Evolutionary conservation across 2,797 vertebrate species (phyloP), one percentile per base, ranked within the genome.

Genomic region (Arnoldichthys spilopterus): DNA sequence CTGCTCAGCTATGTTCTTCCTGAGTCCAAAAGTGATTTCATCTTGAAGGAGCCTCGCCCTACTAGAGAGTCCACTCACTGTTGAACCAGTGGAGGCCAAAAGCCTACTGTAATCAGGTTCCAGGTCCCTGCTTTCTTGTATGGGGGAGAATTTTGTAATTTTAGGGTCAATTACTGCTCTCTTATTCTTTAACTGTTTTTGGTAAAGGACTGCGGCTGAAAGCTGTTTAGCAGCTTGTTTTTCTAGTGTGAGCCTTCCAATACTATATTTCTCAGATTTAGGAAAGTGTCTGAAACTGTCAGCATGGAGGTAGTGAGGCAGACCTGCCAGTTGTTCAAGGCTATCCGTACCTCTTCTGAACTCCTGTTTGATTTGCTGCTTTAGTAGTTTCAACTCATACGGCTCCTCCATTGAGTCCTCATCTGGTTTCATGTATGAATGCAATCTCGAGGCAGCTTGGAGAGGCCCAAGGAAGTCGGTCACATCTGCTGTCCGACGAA

Each of bases 171-270:
- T 94, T 69, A 96, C 82, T 74, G 94, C 91, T 84, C 98, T 99
- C 92, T 98, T 99, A 86, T 97, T 97, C 85, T 99, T 99, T 79
- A 97, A 94, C 79, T 99, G 98, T 89, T 99, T 98, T 87, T 99
- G 97, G 86, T 98, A 98, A 69, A 99, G 94, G 63, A 98, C 95
- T 49, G 97, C 96, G 34, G 97, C 94, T 74, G 97, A 96, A 0
- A 99, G 94, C 88, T 99, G 98, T 83, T 99, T 99, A 86, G 98
- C 98, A 77, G 98, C 98, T 85, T 99, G 98, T 79, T 99, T 99
- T 92, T 99, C 98, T 80, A 99, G 94, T 49, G 98, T 99, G 15
- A 99, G 95, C 76, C 98, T 94, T 80, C 98, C 94, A 72, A 99
- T 99, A 88, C 97, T 99, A 22, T 99, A 99, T 88, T 98, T 99